A percentile compares a stretch with the other conserved stretches of the same genome.
These are phyloP conservation scores for Zaprionus gabonicus DNA, from an alignment of 1,140 invertebrate species.

Conservation along the genomic window DNA sequence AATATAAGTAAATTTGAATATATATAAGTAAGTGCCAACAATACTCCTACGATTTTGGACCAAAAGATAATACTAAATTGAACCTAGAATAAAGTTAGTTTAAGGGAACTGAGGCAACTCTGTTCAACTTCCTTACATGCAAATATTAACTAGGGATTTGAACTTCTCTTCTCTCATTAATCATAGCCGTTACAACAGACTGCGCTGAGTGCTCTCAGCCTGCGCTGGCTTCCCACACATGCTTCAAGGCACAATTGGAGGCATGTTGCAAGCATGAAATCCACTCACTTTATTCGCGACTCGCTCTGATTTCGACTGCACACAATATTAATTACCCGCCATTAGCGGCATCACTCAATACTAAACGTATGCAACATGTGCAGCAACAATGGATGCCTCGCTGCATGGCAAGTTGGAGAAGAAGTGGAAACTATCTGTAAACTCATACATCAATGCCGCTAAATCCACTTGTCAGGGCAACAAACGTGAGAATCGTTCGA, in stretches of 20 bases:
- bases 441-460: conserved; percentile 80
- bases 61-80: too few relatives aligned
- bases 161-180: neutral
- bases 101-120: too few relatives aligned
- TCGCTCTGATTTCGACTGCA: conserved; percentile 39
- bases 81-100: too few relatives aligned
- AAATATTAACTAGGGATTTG: too few relatives aligned
- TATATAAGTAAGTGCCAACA: too few relatives aligned
- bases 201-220: neutral
- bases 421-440: conserved; percentile 75
- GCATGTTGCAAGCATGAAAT: conserved; percentile 21
- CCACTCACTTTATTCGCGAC: conserved; percentile 30
- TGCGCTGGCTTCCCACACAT: neutral
- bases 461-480: conserved; percentile 80
- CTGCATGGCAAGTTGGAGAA: conserved; percentile 11
- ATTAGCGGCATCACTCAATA: conserved; percentile 80
- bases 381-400: conserved; percentile 8
- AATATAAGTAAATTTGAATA: neutral
- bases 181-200: neutral
- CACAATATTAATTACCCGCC: conserved; percentile 71
- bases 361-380: conserved; percentile 63
- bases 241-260: conserved; percentile 1
- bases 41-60: too few relatives aligned
- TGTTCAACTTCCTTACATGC: too few relatives aligned
- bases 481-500: conserved; percentile 77